Evolutionary conservation across 2,113 vertebrate species (phyloP).

Genomic region (Erpornis zantholeuca): DNA sequence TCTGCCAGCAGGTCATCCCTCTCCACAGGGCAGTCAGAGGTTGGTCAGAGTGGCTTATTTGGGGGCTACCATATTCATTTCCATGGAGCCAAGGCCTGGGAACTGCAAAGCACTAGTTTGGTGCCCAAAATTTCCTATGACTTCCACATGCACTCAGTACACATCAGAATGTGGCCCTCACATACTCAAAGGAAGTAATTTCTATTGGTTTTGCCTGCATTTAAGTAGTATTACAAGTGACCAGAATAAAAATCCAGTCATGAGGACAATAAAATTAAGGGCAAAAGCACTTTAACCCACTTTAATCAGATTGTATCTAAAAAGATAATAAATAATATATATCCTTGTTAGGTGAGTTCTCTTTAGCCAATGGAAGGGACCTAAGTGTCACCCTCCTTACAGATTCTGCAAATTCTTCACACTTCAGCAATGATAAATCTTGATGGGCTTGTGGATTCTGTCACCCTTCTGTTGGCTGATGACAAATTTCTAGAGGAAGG

Average conservation of each 20-base stretch:
- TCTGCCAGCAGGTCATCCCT: rapidly evolving
- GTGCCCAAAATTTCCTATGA: neutral
- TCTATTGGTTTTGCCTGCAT: neutral
- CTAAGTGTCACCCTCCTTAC: neutral
- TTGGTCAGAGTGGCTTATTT: neutral
- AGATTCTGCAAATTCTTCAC: neutral
- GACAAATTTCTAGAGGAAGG: neutral
- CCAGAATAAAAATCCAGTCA: neutral
- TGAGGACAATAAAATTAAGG: neutral
- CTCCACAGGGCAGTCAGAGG: neutral
- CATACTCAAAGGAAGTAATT: neutral
- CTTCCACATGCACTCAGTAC: neutral
- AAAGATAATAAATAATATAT: neutral
- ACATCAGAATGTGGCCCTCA: neutral
- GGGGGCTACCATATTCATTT: neutral
- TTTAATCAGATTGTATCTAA: neutral
- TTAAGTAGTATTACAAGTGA: neutral
- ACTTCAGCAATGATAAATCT: neutral
- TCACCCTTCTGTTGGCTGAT: neutral
- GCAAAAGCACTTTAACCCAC: neutral
- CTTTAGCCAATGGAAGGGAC: neutral
- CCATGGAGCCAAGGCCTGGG: neutral
- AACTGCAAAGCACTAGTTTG: neutral
- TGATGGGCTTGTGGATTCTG: neutral
- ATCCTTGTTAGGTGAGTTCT: neutral